Conservation (phyloP, 2,113 vertebrate species). For the Picathartes gymnocephalus region DNA sequence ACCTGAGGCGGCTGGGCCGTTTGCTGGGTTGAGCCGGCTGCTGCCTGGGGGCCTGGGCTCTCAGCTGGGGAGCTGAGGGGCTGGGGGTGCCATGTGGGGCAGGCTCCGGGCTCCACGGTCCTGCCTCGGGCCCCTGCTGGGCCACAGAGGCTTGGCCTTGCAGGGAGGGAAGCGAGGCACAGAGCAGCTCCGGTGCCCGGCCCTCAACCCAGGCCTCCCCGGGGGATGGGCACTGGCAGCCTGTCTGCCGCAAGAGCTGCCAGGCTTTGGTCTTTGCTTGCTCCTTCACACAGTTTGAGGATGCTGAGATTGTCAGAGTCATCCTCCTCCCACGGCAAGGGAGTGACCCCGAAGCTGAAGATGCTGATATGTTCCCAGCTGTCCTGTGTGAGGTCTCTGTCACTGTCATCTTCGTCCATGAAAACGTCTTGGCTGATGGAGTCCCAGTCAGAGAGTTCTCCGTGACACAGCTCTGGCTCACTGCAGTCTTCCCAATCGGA, state of each 20-base stretch:
- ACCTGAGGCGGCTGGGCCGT: neutral
- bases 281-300: neutral
- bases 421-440: neutral
- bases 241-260: neutral
- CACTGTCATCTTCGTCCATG: neutral
- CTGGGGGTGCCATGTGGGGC: neutral
- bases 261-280: too few relatives aligned
- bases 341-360: neutral
- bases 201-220: neutral
- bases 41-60: neutral
- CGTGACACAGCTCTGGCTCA: neutral
- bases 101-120: neutral
- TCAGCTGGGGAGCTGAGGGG: neutral
- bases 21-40: neutral
- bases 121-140: neutral
- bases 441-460: neutral
- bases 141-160: too few relatives aligned
- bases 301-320: neutral
- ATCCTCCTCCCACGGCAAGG: neutral
- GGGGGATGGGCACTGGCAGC: too few relatives aligned
- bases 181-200: too few relatives aligned
- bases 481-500: neutral
- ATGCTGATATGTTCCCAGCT: accelerated
- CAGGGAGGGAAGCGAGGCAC: too few relatives aligned
- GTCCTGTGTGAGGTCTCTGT: neutral